These are phyloP conservation scores for Corella eumyota DNA, from an alignment of 23 tunicate species.

Conservation along the genomic window DNA sequence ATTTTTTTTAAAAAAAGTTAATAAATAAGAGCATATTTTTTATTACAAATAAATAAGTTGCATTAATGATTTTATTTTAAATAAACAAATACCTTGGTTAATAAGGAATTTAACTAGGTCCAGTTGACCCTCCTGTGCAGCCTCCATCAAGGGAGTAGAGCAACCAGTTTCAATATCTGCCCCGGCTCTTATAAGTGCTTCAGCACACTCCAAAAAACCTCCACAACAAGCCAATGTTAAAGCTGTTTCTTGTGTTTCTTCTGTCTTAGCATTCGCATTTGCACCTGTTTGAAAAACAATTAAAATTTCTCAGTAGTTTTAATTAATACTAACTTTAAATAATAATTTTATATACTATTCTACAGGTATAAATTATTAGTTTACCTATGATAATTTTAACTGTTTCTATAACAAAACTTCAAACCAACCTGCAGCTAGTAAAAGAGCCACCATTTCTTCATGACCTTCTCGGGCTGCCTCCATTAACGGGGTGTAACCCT, in stretches of 20 bases:
- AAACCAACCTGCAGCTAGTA: conserved; percentile 54
- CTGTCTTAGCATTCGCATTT: conserved; percentile 78
- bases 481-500: conserved; percentile 95
- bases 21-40: no score
- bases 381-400: no score
- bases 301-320: no score
- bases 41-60: no score
- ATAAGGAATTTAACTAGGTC: conserved; percentile 68
- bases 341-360: no score
- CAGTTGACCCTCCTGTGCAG: conserved; percentile 94
- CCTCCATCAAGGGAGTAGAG: conserved; percentile 97
- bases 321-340: no score
- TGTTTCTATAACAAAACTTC: no score
- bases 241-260: conserved; percentile 97
- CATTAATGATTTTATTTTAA: no score
- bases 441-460: conserved; percentile 81
- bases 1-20: no score
- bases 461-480: conserved; percentile 89
- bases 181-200: conserved; percentile 64
- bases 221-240: conserved; percentile 92
- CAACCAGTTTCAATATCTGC: conserved; percentile 91
- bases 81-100: conserved; percentile 53
- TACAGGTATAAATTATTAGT: no score
- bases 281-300: conserved; percentile 58
- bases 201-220: conserved; percentile 80